Evolutionary conservation across 2,888 invertebrate species (phyloP), one percentile per base, ranked within the genome.

Genomic region (Ceratothoa steindachneri): DNA sequence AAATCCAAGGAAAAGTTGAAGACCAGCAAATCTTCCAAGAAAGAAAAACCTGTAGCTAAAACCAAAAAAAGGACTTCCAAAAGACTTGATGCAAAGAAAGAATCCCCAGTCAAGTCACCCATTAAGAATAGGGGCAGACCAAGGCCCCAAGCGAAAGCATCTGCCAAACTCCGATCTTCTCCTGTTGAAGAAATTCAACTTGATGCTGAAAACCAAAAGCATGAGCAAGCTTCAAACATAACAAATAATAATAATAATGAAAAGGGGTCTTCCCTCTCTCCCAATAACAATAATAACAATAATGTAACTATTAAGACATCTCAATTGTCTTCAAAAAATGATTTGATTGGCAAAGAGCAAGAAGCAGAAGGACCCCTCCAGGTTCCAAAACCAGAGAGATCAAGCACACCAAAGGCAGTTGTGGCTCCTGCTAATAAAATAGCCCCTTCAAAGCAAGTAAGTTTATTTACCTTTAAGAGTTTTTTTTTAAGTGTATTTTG

Each of bases 211-310:
- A n/a, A n/a, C n/a, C n/a, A n/a, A n/a, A n/a, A n/a, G n/a, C n/a
- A n/a, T n/a, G n/a, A n/a, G n/a, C n/a, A n/a, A n/a, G n/a, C n/a
- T n/a, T n/a, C n/a, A n/a, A n/a, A n/a, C n/a, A n/a, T n/a, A n/a
- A n/a, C n/a, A n/a, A 60, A 60, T 60, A 60, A 60, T 3, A 60
- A 60, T 60, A 60, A 60, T 24, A 60, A 60, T 60, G 24, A 60
- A 22, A 60, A 60, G n/a, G 41, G 15, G 15, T 9, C 5, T 9
- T 41, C 41, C 5, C 41, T 41, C 5, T 15, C 41, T 9, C 41
- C 41, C 15, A 41, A 41, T 15, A 41, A 41, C 15, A 41, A 41
- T 41, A 41, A 41, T 41, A 41, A 41, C 41, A 41, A 41, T 15
- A 41, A 5, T 41, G 15, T 41, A 9, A 41, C 5, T 41, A 41